phyloP scores from a whole-genome alignment of 2,888 invertebrate species.

The Hermodice carunculata region DNA sequence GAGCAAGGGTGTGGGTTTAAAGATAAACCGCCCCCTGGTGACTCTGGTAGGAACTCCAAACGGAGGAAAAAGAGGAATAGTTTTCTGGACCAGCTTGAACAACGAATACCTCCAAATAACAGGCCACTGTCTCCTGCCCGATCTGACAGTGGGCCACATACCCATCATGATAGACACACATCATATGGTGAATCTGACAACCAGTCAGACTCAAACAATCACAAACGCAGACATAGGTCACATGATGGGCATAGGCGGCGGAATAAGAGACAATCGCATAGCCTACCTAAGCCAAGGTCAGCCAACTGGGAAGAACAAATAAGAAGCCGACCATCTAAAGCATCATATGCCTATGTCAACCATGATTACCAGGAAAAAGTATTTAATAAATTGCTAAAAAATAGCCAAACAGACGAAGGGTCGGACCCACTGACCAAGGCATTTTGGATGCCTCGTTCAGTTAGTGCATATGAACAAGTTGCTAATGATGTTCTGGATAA shows the following conservation, averaged over 20 bases:
- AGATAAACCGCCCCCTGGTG: constrained; percentile 1
- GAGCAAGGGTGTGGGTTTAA: too few relatives aligned
- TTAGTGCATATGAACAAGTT: constrained; percentile 50
- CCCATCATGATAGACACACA: not conserved
- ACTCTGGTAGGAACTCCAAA: constrained; percentile 15
- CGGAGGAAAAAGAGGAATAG: constrained; percentile 14
- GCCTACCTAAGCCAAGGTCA: constrained; percentile 36
- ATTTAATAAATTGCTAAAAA: constrained; percentile 53
- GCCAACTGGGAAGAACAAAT: constrained; percentile 60
- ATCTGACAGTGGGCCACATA: not conserved
- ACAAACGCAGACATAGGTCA: constrained; percentile 14
- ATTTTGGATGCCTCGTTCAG: constrained; percentile 59
- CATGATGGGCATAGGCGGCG: constrained; percentile 37
- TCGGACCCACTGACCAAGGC: constrained; percentile 20
- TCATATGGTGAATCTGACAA: not conserved
- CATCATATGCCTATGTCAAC: constrained; percentile 62
- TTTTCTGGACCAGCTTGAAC: constrained; percentile 34
- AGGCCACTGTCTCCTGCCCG: constrained; percentile 12
- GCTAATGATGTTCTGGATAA: constrained; percentile 70
- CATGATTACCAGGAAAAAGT: constrained; percentile 60
- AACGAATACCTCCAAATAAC: constrained; percentile 32
- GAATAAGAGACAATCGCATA: constrained; percentile 45
- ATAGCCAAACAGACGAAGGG: constrained; percentile 12
- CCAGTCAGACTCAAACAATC: not conserved
- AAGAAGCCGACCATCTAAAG: constrained; percentile 47